Evolutionary conservation across 2,797 vertebrate species (phyloP).

Genomic region (Eulemur albifrons): DNA sequence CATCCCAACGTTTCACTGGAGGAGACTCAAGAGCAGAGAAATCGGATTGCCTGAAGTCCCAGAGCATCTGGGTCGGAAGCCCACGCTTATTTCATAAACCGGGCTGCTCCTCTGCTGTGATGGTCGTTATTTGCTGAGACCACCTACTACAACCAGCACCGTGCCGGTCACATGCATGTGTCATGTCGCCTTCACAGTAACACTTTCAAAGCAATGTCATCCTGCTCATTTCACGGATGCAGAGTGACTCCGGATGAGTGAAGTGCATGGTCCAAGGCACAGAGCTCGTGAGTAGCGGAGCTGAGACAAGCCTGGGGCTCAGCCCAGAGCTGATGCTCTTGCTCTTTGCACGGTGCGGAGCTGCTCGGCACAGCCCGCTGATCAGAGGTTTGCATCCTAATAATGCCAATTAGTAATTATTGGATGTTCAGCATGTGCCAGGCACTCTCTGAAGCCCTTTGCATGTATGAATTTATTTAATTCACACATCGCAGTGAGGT

Average conservation of each 20-base stretch:
- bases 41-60: not conserved
- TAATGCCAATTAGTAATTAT: not conserved
- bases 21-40: not conserved
- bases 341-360: no score
- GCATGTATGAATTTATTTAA: not conserved
- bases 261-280: not conserved
- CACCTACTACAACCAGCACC: not conserved
- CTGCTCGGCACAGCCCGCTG: not conserved
- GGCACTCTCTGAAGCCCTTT: not conserved
- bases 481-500: not conserved
- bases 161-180: no score
- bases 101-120: not conserved
- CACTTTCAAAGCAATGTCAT: no score
- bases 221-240: not conserved
- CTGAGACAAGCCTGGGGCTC: not conserved
- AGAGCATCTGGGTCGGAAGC: not conserved
- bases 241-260: not conserved
- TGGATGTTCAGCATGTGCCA: not conserved
- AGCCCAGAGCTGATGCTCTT: not conserved
- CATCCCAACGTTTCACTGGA: not conserved
- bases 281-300: not conserved
- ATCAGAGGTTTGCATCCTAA: not conserved
- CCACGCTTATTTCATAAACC: not conserved
- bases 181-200: not conserved
- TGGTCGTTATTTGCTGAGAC: not conserved